These are phyloP conservation scores for Harpalus rubripes DNA, from an alignment of 2,888 invertebrate genomes.

Conservation along the genomic window DNA sequence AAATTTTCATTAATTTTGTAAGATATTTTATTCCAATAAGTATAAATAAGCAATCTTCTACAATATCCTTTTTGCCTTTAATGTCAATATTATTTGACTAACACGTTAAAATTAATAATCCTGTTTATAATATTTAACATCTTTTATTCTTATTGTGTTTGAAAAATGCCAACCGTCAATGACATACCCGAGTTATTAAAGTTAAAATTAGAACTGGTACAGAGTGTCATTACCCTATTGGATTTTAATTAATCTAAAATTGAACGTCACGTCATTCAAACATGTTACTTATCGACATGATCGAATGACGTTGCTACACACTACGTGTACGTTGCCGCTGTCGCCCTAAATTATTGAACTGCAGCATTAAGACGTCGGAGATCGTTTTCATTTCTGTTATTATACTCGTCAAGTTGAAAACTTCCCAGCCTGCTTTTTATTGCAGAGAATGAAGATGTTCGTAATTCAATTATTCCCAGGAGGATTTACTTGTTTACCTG, in stretches of 20 bases:
- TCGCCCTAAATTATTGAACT: constrained; percentile 27
- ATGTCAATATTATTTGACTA: no score
- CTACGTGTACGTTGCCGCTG: constrained; percentile 20
- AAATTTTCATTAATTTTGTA: no score
- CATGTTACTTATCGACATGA: constrained; percentile 18
- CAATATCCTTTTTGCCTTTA: no score
- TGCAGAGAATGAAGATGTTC: constrained; percentile 13
- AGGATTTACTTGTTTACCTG: constrained; percentile 28
- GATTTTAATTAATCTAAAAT: constrained; percentile 37
- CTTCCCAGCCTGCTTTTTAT: constrained; percentile 16
- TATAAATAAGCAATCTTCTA: no score
- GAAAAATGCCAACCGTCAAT: not conserved
- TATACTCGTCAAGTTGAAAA: constrained; percentile 39
- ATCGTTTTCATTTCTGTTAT: constrained; percentile 50
- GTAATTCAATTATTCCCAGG: constrained; percentile 30
- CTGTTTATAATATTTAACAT: not conserved
- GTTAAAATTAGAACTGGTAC: not conserved
- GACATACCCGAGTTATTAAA: not conserved
- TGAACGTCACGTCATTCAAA: constrained; percentile 35
- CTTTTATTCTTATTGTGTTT: not conserved
- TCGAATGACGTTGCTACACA: constrained; percentile 21
- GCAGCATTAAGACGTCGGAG: constrained; percentile 38
- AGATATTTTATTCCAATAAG: no score
- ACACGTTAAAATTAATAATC: not conserved
- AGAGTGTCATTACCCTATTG: constrained; percentile 16